Evolutionary conservation across 2,888 invertebrate species (phyloP), one percentile per base, ranked within the genome.

Genomic region (Mimas tiliae): DNA sequence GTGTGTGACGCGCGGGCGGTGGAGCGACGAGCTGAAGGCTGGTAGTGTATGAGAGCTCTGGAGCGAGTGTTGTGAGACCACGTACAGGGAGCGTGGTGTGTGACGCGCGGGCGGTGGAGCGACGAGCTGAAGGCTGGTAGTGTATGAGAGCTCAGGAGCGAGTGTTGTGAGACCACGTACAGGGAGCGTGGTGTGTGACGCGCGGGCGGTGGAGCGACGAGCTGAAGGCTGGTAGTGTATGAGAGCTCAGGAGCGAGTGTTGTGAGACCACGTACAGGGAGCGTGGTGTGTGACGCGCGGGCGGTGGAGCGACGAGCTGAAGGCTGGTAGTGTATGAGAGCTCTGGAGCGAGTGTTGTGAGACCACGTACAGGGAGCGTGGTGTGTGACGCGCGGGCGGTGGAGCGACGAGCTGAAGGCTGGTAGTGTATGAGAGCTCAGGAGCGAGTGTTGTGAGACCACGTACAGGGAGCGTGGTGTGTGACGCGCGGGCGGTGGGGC

Each of bases 321-420:
- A 52, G 52, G 52, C 52, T 52, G 27, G 14, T 52, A 52, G 52
- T 14, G 27, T 52, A 52, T 21, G 27, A 12, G 27, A 21, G 52
- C 52, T 27, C 27, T 8, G 27, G 21, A 52, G 52, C 21, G 52
- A 52, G 42, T 42, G 42, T 42, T 42, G 48, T 48, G 16, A 48
- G 48, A 16, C 48, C 48, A 48, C 48, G 48, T 48, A 48, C 48
- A 48, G 48, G 48, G 48, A 48, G 55, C 38, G 55, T 38, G 55
- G 55, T 38, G 55, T 52, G 52, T 19, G 55, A 55, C 53, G 53
- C 52, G 52, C 33, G 52, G 52, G 52, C 34, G 16, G 55, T 34
- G 55, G 34, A 55, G 34, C 34, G 34, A 55, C 55, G 55, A 55
- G 55, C 16, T 34, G 16, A 34, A 38, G 55, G 34, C 55, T 16